Conservation (phyloP, 92 coral and sea anemone genomes). For the Phenganax stokvisi region DNA sequence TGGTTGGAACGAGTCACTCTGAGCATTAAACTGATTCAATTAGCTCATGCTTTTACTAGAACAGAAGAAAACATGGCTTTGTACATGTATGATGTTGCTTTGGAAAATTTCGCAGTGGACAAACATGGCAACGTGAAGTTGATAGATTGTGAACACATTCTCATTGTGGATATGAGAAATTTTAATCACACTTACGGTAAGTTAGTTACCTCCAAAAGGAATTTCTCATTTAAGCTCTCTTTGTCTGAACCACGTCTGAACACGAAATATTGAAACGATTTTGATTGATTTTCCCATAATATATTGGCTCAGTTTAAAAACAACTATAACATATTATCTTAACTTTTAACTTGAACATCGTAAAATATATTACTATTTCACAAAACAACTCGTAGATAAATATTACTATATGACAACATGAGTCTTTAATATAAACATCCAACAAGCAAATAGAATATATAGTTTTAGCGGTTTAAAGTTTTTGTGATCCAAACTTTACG, state of each 20-base stretch:
- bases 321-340: too few species aligned
- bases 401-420: too few species aligned
- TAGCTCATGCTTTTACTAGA: conserved; percentile 56
- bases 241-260: background rate
- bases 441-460: too few species aligned
- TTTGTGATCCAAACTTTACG: too few species aligned
- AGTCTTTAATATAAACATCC: too few species aligned
- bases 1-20: conserved; percentile 67
- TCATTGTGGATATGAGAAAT: conserved; percentile 58
- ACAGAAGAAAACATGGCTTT: conserved; percentile 62
- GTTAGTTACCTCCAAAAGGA: background rate
- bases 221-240: background rate
- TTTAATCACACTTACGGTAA: conserved; percentile 11
- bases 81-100: conserved; percentile 61
- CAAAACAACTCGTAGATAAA: too few species aligned
- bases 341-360: too few species aligned
- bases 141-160: conserved; percentile 60
- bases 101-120: conserved; percentile 65
- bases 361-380: too few species aligned
- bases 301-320: too few species aligned
- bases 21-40: conserved; percentile 57
- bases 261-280: too few species aligned
- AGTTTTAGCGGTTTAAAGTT: too few species aligned
- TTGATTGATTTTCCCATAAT: too few species aligned
- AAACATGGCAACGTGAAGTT: conserved; percentile 55